Evolutionary conservation across 2,888 invertebrate genomes (phyloP), one percentile per base, ranked within the genome.

Genomic region (Hyalella azteca): DNA sequence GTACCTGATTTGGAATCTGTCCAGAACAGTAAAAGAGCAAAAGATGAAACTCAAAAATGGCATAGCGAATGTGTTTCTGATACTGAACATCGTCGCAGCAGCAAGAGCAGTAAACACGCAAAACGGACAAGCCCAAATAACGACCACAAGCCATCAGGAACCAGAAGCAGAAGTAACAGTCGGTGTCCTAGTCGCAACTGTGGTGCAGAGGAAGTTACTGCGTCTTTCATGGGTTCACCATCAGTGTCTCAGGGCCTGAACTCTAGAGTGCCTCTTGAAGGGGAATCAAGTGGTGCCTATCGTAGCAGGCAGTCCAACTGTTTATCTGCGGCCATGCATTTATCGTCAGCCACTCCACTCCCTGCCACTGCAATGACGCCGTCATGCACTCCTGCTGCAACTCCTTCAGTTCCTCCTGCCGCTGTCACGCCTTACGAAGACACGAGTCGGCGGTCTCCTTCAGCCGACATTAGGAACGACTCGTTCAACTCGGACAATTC

Each of bases 231-330:
- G 22, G 26, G 29, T 13, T 54, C 54, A 2, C 54, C 54, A n/a
- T n/a, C n/a, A 54, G 54, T 26, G 13, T 54, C 66, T 36, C 36
- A 66, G 7, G 19, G 29, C 19, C 11, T 19, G 36, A 66, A 29
- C 36, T 32, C 66, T 5, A 22, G 66, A 39, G 66, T 66, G 19
- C 66, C 66, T 66, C 36, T 66, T n/a, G 66, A 66, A 36, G 66
- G 36, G 36, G 66, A 66, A 66, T 36, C 66, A n/a, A 39, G 36
- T 22, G 66, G 19, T n/a, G 66, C 66, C 19, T 66, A 29, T 36
- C 54, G 26, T 29, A 26, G 54, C 54, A 54, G 54, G 54, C 54
- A 54, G 54, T 54, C 54, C 9, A 54, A 54, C 54, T 49, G 49
- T 15, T 13, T 22, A 49, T 26, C 54, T 0, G 3, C 26, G 11